phyloP scores from a whole-genome alignment of 1,140 invertebrate genomes.

The Leptinotarsa undecemlineata region DNA sequence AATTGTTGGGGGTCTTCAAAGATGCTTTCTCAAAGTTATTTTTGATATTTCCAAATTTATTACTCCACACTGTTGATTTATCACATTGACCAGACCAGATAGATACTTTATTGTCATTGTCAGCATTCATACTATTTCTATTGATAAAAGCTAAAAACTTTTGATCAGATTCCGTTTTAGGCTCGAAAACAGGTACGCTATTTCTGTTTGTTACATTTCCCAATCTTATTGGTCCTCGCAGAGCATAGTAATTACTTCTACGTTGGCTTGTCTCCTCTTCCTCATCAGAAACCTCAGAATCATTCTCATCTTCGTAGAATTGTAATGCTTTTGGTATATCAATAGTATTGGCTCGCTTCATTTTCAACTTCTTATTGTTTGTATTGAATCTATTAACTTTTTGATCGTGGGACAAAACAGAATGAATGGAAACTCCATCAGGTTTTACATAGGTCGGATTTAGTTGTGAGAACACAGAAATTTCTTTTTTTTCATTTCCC shows the following conservation, averaged over 20 bases:
- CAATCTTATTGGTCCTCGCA: conserved; percentile 63
- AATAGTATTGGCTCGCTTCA: conserved; percentile 86
- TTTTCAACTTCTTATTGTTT: conserved; percentile 69
- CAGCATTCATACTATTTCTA: conserved; percentile 62
- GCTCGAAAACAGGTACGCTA: conserved; percentile 69
- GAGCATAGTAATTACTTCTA: conserved; percentile 55
- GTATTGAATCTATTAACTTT: conserved; percentile 62
- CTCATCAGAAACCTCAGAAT: conserved; percentile 47
- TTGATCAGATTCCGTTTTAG: conserved; percentile 81
- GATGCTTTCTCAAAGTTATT: conserved; percentile 71
- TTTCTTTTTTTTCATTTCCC: background rate
- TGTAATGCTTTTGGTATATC: conserved; percentile 76
- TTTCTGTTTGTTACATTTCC: conserved; percentile 55
- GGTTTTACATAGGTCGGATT: conserved; percentile 38
- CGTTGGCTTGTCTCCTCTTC: conserved; percentile 51
- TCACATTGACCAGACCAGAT: conserved; percentile 51
- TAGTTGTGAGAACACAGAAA: conserved; percentile 19
- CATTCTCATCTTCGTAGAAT: conserved; percentile 59
- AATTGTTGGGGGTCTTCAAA: conserved; percentile 48
- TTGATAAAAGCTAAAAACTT: conserved; percentile 84
- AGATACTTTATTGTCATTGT: conserved; percentile 50
- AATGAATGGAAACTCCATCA: background rate
- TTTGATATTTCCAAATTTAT: conserved; percentile 81
- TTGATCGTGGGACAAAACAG: conserved; percentile 28
- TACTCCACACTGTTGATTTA: conserved; percentile 54